These are phyloP conservation scores for Noctua fimbriata DNA, from an alignment of 2,888 invertebrate species.

Conservation along the genomic window DNA sequence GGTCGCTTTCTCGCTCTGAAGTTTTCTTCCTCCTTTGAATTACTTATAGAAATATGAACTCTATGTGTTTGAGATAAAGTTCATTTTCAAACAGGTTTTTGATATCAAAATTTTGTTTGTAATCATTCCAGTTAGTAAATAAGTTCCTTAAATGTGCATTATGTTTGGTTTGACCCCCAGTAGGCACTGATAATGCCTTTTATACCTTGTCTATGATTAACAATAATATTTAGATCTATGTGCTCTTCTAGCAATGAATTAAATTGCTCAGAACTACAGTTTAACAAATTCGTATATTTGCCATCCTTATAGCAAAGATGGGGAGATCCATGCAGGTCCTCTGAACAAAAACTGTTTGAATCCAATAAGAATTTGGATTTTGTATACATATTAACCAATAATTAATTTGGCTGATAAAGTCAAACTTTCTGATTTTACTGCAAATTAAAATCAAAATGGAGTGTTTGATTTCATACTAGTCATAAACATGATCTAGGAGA, in stretches of 20 bases:
- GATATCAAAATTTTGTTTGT: too few relatives aligned
- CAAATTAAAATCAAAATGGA: not conserved
- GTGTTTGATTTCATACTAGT: not conserved
- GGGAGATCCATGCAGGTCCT: not conserved
- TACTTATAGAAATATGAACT: too few relatives aligned
- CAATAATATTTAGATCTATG: conserved; percentile 29
- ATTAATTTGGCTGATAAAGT: not conserved
- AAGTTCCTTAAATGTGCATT: conserved; percentile 20
- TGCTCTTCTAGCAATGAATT: conserved; percentile 5
- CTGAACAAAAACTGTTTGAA: not conserved
- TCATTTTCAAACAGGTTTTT: too few relatives aligned
- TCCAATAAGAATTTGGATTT: not conserved
- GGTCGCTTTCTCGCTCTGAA: too few relatives aligned
- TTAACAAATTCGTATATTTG: not conserved
- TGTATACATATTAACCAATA: not conserved
- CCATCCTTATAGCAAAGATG: not conserved
- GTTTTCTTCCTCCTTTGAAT: too few relatives aligned
- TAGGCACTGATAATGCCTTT: not conserved
- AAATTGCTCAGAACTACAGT: not conserved
- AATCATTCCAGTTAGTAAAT: too few relatives aligned
- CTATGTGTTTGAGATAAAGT: too few relatives aligned
- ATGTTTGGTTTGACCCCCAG: conserved; percentile 18
- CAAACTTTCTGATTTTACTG: not conserved
- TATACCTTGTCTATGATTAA: conserved; percentile 18
- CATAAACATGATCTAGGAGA: not conserved